Conservation (phyloP, 1,140 invertebrate species). For the Drosophila lacteicornis region DNA sequence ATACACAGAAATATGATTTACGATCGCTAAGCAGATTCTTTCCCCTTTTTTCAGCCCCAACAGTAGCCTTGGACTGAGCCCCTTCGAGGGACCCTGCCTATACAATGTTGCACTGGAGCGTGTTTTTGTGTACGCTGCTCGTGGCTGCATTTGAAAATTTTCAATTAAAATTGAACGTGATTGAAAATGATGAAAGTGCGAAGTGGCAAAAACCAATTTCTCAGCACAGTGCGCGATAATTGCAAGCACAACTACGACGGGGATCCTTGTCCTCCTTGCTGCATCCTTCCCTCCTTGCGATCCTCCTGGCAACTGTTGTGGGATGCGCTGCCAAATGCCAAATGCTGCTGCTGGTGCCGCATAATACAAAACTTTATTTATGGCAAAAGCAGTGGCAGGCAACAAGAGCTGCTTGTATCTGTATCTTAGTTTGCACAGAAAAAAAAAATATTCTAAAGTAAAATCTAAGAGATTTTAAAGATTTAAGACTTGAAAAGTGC, state of each 20-base stretch:
- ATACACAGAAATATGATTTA: constrained; percentile 28
- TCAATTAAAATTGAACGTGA: constrained; percentile 83
- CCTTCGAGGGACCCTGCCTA: background rate
- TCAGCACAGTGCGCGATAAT: constrained; percentile 82
- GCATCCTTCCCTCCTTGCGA: constrained; percentile 18
- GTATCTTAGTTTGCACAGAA: constrained; percentile 1
- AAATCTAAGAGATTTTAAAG: background rate
- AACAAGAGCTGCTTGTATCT: constrained; percentile 39
- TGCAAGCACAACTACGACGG: constrained; percentile 49
- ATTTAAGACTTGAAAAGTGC: background rate
- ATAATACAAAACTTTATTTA: constrained; percentile 81
- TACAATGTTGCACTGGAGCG: constrained; percentile 42
- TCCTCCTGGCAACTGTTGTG: constrained; percentile 59
- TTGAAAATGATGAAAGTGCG: constrained; percentile 83
- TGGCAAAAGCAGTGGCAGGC: constrained; percentile 68
- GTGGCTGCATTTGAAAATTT: constrained; percentile 63
- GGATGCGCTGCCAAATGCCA: constrained; percentile 78
- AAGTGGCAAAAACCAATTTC: constrained; percentile 83
- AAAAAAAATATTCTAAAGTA: background rate
- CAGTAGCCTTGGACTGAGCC: constrained; percentile 12
- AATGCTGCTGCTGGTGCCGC: constrained; percentile 53
- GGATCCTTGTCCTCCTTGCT: background rate
- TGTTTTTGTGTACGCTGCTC: constrained; percentile 35
- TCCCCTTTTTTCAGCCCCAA: background rate
- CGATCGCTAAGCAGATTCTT: constrained; percentile 3